Evolutionary conservation across 2,797 vertebrate genomes (phyloP).

Genomic region (Syndactyla subalaris): DNA sequence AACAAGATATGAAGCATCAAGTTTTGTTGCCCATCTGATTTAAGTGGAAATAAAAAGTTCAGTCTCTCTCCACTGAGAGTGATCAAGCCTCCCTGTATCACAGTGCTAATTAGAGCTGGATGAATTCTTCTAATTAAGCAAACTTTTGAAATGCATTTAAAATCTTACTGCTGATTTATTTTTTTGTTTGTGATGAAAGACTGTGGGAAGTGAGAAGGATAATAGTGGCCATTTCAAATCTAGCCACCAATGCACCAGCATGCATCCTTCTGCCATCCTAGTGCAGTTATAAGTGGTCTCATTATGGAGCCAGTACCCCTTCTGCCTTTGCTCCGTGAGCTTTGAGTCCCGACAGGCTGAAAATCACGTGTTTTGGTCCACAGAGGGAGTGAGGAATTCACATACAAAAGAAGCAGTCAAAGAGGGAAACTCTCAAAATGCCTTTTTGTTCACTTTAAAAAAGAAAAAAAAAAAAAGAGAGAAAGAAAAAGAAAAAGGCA

Average conservation of each 20-base stretch:
- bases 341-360: not conserved
- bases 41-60: not conserved
- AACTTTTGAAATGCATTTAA: not conserved
- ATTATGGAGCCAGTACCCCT: not conserved
- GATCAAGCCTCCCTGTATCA: not conserved
- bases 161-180: not conserved
- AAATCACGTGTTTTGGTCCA: fast-evolving
- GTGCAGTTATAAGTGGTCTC: fast-evolving
- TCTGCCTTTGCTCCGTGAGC: not conserved
- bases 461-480: too few species aligned
- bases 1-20: not conserved
- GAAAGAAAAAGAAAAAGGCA: not conserved
- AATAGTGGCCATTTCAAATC: not conserved
- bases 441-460: not conserved
- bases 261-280: not conserved
- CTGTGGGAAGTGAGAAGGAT: not conserved
- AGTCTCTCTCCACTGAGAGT: not conserved
- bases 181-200: not conserved
- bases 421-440: not conserved
- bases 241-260: not conserved
- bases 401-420: not conserved
- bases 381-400: not conserved
- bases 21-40: not conserved
- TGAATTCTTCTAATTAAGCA: not conserved
- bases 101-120: not conserved